A percentile compares a stretch with the other conserved stretches of the same genome.
Conservation (phyloP, 2,113 vertebrate genomes). For the Seriola dumerili region DNA sequence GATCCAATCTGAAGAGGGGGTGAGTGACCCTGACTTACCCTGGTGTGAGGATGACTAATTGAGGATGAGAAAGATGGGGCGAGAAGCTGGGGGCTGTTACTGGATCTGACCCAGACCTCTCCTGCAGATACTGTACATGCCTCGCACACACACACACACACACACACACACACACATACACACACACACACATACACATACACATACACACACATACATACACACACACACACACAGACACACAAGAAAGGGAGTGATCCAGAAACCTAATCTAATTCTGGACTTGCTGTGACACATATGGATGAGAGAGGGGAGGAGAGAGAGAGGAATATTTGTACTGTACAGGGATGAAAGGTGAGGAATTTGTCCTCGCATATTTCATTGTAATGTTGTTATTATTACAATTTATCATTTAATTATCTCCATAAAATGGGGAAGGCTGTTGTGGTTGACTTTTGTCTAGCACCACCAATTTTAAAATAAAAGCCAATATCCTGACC, state of each 20-base stretch:
- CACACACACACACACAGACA: conserved; percentile 13
- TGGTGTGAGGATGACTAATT: conserved; percentile 54
- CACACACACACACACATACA: conserved; percentile 16
- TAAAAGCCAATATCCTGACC: not conserved
- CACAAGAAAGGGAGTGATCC: conserved; percentile 23
- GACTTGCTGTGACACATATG: conserved; percentile 55
- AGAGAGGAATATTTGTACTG: conserved; percentile 18
- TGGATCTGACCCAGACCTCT: conserved; percentile 60
- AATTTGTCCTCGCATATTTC: not conserved
- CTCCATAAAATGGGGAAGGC: not conserved
- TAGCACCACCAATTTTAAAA: not conserved
- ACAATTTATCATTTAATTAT: conserved; percentile 10
- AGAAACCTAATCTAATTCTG: conserved; percentile 60
- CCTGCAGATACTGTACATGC: conserved; percentile 52
- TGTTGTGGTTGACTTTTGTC: conserved; percentile 11
- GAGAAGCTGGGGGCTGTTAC: conserved; percentile 43
- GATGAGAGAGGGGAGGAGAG: conserved; percentile 29
- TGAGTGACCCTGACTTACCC: conserved; percentile 58
- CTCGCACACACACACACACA: conserved; percentile 23
- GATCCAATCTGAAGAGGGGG: conserved; percentile 40
- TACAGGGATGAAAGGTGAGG: conserved; percentile 3
- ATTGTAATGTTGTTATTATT: not conserved
- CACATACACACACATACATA: conserved; percentile 7
- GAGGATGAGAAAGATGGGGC: conserved; percentile 29
- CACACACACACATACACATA: conserved; percentile 17